Evolutionary conservation across 2,888 invertebrate genomes (phyloP).

Genomic region (Torymus tubicola): DNA sequence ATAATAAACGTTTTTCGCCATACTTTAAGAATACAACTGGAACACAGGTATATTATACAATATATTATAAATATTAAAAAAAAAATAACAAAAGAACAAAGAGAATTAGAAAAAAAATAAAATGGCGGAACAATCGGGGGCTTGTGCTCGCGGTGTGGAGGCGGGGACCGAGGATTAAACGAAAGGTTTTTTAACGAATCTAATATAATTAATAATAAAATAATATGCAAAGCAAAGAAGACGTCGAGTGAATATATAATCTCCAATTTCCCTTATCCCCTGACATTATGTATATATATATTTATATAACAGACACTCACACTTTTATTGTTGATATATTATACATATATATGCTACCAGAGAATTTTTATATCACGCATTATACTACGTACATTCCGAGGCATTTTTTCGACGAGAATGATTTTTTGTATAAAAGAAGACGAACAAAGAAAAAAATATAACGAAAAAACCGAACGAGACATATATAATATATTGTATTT

Average conservation of each 20-base stretch:
- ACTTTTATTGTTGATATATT: conserved; percentile 14
- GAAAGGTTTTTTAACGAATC: conserved; percentile 8
- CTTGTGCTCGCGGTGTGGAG: conserved; percentile 73
- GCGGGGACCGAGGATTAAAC: conserved; percentile 70
- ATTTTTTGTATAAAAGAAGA: too few relatives aligned
- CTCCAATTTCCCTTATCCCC: conserved; percentile 37
- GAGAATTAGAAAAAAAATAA: conserved; percentile 48
- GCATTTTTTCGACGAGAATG: too few relatives aligned
- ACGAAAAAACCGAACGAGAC: conserved; percentile 1
- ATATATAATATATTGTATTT: conserved; percentile 33
- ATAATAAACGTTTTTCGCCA: conserved; percentile 37
- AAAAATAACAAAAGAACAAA: conserved; percentile 12
- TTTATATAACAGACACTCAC: conserved; percentile 20
- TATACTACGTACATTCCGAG: too few relatives aligned
- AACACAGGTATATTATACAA: conserved; percentile 51
- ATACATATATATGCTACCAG: not conserved
- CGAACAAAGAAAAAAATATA: conserved; percentile 11
- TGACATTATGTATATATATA: conserved; percentile 21
- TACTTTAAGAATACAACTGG: conserved; percentile 17
- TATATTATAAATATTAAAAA: conserved; percentile 42
- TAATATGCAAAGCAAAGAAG: conserved; percentile 5
- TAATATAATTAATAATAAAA: conserved; percentile 1
- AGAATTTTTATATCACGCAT: too few relatives aligned
- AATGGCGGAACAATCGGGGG: conserved; percentile 59
- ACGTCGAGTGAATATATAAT: conserved; percentile 12